Conservation (phyloP, 2,797 vertebrate genomes). For the Chelon labrosus region DNA sequence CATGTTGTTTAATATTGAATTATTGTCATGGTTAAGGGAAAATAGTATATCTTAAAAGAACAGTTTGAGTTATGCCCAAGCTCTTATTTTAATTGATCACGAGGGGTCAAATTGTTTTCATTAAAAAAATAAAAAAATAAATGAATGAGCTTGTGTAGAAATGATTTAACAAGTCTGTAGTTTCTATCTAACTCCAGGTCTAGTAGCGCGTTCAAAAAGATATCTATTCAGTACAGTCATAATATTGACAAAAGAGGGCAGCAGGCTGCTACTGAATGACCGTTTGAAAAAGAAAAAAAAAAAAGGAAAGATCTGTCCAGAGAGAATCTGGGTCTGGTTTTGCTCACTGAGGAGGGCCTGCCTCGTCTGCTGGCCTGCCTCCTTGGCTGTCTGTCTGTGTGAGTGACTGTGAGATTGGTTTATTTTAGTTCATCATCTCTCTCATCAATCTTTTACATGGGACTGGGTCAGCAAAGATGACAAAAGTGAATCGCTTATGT, state of each 20-base stretch:
- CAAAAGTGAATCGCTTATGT: conserved; percentile 79
- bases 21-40: conserved; percentile 15
- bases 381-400: conserved; percentile 72
- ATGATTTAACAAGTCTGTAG: neutral
- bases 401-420: conserved; percentile 80
- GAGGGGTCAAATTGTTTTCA: too few relatives aligned
- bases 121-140: too few relatives aligned
- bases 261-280: conserved; percentile 77
- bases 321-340: conserved; percentile 63
- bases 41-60: neutral
- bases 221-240: conserved; percentile 57
- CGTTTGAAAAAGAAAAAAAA: neutral
- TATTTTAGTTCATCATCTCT: conserved; percentile 83
- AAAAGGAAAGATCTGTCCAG: conserved; percentile 46
- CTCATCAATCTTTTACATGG: conserved; percentile 84
- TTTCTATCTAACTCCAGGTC: neutral
- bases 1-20: conserved; percentile 28
- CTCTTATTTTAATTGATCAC: too few relatives aligned
- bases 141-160: neutral
- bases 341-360: conserved; percentile 57
- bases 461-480: conserved; percentile 83
- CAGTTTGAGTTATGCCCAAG: conserved; percentile 4
- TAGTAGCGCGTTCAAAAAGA: conserved; percentile 2
- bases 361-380: conserved; percentile 63
- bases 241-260: conserved; percentile 82